Percentiles rank a stretch among this genome's conserved stretches.
phyloP scores from a whole-genome alignment of 2,797 vertebrate genomes.

The Hipposideros larvatus region DNA sequence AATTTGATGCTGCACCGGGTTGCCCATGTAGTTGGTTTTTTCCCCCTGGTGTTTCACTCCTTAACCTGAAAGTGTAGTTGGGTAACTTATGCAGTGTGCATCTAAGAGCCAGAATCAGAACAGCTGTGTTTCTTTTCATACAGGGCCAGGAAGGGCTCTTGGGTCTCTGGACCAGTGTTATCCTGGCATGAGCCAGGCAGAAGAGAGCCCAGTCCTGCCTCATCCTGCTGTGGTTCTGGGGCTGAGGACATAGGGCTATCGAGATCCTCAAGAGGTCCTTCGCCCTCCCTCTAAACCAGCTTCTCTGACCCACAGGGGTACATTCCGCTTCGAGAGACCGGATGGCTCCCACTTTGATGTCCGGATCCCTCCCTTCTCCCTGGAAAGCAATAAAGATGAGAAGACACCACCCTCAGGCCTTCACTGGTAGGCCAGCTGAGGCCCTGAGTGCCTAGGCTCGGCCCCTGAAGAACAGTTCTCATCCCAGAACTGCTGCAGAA shows the following conservation, averaged over 20 bases:
- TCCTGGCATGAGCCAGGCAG: not conserved
- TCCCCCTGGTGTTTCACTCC: not conserved
- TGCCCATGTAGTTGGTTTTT: not conserved
- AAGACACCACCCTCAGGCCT: constrained; percentile 93
- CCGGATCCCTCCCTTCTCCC: constrained; percentile 98
- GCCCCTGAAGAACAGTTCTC: constrained; percentile 49
- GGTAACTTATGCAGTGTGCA: not conserved
- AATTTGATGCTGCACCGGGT: not conserved
- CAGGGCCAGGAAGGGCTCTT: not conserved
- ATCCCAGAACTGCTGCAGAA: constrained; percentile 70
- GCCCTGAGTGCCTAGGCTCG: not conserved
- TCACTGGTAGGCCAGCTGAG: constrained; percentile 90
- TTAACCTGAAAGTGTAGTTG: not conserved
- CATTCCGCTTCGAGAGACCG: constrained; percentile 97
- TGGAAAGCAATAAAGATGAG: constrained; percentile 97
- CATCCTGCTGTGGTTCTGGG: not conserved
- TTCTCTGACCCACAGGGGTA: constrained; percentile 91
- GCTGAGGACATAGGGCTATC: not conserved
- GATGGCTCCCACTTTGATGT: constrained; percentile 99
- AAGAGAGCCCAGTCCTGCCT: not conserved
- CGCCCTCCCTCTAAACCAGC: not conserved
- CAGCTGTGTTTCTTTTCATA: not conserved
- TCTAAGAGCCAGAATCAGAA: not conserved
- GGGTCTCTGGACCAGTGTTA: not conserved
- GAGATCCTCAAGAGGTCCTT: not conserved